phyloP scores from a whole-genome alignment of 1,140 invertebrate genomes.

The Drosophila nikananu region DNA sequence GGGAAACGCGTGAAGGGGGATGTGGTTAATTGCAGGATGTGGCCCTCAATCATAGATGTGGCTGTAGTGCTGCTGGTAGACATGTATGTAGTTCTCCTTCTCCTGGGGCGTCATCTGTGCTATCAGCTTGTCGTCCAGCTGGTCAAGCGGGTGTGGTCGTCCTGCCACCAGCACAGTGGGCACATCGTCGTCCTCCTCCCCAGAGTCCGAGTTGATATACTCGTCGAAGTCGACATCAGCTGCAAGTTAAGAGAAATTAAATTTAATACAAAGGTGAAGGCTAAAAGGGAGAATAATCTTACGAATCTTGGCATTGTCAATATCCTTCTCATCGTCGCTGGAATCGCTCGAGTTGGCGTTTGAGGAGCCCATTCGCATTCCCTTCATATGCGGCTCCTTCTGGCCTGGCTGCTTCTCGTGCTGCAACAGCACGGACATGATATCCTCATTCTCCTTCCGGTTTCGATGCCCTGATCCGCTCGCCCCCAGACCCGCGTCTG shows the following conservation, averaged over 20 bases:
- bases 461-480: constrained; percentile 86
- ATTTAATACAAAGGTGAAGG: neutral
- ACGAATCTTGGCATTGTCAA: constrained; percentile 88
- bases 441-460: constrained; percentile 91
- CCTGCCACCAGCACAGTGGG: constrained; percentile 94
- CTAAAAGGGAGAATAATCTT: constrained; percentile 49
- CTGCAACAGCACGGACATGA: constrained; percentile 95
- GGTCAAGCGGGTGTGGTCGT: constrained; percentile 90
- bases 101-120: constrained; percentile 96
- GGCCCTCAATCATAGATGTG: constrained; percentile 88
- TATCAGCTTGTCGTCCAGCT: constrained; percentile 94
- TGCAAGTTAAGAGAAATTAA: constrained; percentile 62
- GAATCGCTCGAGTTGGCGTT: constrained; percentile 88
- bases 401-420: constrained; percentile 92
- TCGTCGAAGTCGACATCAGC: constrained; percentile 89
- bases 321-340: constrained; percentile 91
- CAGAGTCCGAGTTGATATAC: constrained; percentile 87
- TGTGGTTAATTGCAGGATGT: constrained; percentile 10
- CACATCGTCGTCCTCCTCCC: constrained; percentile 92
- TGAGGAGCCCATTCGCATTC: constrained; percentile 87
- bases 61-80: constrained; percentile 97
- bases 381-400: constrained; percentile 87
- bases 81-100: constrained; percentile 97
- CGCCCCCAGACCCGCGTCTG: constrained; percentile 85
- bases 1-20: constrained; percentile 13